Evolutionary conservation across 2,797 vertebrate genomes (phyloP).

Genomic region (Smutsia gigantea): DNA sequence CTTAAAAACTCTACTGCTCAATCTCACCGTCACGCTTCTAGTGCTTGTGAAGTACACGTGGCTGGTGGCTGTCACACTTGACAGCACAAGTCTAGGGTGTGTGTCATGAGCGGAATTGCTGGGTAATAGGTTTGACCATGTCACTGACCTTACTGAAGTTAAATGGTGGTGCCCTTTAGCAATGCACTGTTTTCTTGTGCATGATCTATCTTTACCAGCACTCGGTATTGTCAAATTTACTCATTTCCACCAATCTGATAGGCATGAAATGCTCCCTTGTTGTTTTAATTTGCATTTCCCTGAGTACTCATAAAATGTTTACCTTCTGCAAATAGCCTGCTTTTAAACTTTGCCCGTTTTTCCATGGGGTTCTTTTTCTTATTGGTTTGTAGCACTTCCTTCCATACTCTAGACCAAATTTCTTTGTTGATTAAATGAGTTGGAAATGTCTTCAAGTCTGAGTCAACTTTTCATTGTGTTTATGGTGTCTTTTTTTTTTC

Average conservation of each 20-base stretch:
- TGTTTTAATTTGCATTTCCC: neutral
- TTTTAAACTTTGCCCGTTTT: neutral
- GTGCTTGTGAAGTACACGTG: neutral
- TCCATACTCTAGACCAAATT: neutral
- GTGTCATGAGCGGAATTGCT: neutral
- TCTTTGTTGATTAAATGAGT: neutral
- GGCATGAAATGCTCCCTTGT: neutral
- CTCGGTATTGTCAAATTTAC: neutral
- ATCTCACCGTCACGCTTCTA: neutral
- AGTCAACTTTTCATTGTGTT: neutral
- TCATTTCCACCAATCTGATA: neutral
- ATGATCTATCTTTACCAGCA: neutral
- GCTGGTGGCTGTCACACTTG: neutral
- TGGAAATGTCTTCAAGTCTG: neutral
- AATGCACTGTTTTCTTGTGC: too few relatives aligned
- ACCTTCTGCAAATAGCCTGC: neutral
- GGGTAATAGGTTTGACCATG: neutral
- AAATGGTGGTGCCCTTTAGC: fast-evolving
- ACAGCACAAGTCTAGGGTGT: neutral
- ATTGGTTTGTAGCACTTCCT: neutral
- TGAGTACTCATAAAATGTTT: neutral
- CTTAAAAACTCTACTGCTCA: neutral
- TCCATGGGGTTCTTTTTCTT: neutral
- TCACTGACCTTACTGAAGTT: neutral
- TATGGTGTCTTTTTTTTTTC: neutral